Base-by-base conservation (phyloP, 2,888 invertebrate genomes). In the Hipparchia semele region DNA sequence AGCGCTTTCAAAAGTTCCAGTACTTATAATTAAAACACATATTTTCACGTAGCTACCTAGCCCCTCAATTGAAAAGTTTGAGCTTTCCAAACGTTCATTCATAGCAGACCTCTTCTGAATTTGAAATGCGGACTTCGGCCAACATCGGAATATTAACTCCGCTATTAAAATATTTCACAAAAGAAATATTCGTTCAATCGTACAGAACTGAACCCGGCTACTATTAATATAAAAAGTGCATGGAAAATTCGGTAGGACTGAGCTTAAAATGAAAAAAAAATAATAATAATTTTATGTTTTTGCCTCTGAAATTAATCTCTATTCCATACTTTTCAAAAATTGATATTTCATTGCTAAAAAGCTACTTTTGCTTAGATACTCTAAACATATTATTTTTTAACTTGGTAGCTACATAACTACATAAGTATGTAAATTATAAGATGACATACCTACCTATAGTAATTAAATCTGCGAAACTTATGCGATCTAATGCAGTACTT, bases 61-160 rank as follows among this genome's bases (percentile, higher is more conserved):
- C 59, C 72, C 68, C 68, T 73, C 60, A 62, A 73, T 68, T 65
- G 67, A 65, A 73, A 75, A 73, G 73, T 75, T 75, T 73, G 64
- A 61, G 68, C 68, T 73, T 73, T 73, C 67, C 70, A 51, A 54
- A 70, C 8, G 5, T 39, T 39, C 72, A 65, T 75, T 68, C 70
- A 70, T 68, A 51, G 58, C 54, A 65, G 70, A 60, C 72, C 60
- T 61, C 56, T 59, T 59, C 13, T 71, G 70, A 75, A 73, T 72
- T 70, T 68, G 54, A 71, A 73, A 70, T 61, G 68, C 33, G 53
- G 54, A 60, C 61, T 59, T 68, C 59, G 13, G 51, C 64, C 62
- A 53, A 68, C 66, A 33, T 49, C 59, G 53, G 60, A 54, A 68
- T 68, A 61, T 60, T 69, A 69, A 69, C 39, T 51, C 33, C 53